Evolutionary conservation across 2,888 invertebrate genomes (phyloP).

Genomic region (Megaustenia siamemsis): DNA sequence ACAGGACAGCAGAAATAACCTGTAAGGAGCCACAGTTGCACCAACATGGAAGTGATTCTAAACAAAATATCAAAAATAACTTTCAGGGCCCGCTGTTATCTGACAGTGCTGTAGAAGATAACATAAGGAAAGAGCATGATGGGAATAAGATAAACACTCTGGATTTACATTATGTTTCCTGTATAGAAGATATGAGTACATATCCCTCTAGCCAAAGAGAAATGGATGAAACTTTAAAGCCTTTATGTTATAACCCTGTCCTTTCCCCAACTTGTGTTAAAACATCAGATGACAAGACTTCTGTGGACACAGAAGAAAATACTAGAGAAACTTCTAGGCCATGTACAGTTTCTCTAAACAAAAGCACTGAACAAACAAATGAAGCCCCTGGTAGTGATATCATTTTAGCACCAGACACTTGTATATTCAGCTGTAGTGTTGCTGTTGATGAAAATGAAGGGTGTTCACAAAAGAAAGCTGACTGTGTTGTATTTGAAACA

Average conservation of each 20-base stretch:
- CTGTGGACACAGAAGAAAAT: not conserved
- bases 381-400: not conserved
- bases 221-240: not conserved
- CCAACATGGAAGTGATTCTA: not conserved
- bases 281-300: not conserved
- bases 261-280: not conserved
- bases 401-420: slow-evolving; percentile 36
- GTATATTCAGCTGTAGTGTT: not conserved
- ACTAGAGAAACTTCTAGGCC: not conserved
- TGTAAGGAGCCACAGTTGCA: not conserved
- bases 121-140: not conserved
- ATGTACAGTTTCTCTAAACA: not conserved
- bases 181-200: no score
- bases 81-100: not conserved
- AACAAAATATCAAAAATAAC: not conserved
- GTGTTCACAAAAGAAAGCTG: not conserved
- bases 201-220: not conserved
- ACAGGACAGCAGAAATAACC: not conserved
- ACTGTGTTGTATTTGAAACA: slow-evolving; percentile 21
- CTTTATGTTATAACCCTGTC: not conserved
- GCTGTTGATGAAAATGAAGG: not conserved
- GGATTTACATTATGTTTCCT: not conserved
- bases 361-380: not conserved
- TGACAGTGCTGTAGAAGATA: not conserved
- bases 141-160: not conserved